phyloP scores from a whole-genome alignment of 1,140 invertebrate genomes.

The Drosophila santomea region DNA sequence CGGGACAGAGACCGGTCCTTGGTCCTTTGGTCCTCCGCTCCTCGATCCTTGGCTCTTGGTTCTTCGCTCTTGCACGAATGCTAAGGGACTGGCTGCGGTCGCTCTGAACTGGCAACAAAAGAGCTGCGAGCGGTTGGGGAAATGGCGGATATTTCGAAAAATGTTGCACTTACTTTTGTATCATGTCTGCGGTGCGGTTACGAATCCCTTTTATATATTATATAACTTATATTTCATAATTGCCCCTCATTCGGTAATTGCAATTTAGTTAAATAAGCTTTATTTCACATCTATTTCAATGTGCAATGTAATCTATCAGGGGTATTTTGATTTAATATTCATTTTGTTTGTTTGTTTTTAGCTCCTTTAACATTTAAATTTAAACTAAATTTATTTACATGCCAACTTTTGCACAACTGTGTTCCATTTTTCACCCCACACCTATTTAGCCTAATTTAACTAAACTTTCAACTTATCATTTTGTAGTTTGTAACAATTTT shows the following conservation, averaged over 20 bases:
- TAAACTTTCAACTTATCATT: conserved; percentile 63
- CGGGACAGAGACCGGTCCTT: conserved; percentile 44
- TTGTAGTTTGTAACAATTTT: conserved; percentile 56
- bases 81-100: conserved; percentile 48
- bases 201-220: conserved; percentile 31
- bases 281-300: conserved; percentile 22
- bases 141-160: conserved; percentile 43
- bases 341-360: no score
- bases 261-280: conserved; percentile 69
- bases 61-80: conserved; percentile 21
- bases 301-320: no score
- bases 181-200: conserved; percentile 48
- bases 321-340: no score
- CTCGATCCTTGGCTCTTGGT: no score
- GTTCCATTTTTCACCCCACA: not conserved
- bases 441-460: conserved; percentile 26
- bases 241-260: conserved; percentile 56
- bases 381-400: no score
- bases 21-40: not conserved
- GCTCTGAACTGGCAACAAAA: conserved; percentile 25
- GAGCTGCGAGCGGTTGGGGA: conserved; percentile 2
- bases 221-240: conserved; percentile 50
- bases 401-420: no score
- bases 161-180: conserved; percentile 68
- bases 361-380: not conserved